Conservation (phyloP, 2,797 vertebrate species). For the Mareca strepera region DNA sequence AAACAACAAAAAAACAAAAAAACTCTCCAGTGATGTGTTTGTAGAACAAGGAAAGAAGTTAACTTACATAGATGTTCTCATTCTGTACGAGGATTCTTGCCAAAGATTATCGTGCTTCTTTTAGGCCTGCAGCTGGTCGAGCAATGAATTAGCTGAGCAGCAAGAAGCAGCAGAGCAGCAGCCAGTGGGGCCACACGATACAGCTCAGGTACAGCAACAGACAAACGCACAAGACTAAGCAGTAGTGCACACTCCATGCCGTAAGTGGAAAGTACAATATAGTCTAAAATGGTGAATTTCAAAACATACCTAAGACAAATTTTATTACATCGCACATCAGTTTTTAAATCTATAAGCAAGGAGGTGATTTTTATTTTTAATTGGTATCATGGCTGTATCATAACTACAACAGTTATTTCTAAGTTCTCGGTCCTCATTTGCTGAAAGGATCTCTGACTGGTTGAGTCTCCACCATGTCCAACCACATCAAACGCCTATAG, state of each 20-base stretch:
- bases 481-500: not conserved
- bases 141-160: not conserved
- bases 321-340: not conserved
- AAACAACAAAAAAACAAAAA: not conserved
- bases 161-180: not conserved
- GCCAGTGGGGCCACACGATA: not conserved
- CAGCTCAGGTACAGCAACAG: not conserved
- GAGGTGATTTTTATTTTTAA: not conserved
- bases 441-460: not conserved
- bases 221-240: not conserved
- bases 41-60: not conserved
- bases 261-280: not conserved
- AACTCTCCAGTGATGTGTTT: not conserved
- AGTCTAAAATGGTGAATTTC: not conserved
- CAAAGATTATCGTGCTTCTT: not conserved
- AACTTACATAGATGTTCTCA: not conserved
- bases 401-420: not conserved
- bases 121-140: not conserved
- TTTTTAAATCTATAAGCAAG: not conserved
- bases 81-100: not conserved
- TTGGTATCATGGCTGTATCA: not conserved
- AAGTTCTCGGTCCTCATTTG: not conserved
- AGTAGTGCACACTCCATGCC: not conserved
- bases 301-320: not conserved
- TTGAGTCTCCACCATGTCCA: not conserved